These are phyloP conservation scores for Xylocopa sonorina DNA, from an alignment of 1,140 invertebrate species.

Conservation along the genomic window DNA sequence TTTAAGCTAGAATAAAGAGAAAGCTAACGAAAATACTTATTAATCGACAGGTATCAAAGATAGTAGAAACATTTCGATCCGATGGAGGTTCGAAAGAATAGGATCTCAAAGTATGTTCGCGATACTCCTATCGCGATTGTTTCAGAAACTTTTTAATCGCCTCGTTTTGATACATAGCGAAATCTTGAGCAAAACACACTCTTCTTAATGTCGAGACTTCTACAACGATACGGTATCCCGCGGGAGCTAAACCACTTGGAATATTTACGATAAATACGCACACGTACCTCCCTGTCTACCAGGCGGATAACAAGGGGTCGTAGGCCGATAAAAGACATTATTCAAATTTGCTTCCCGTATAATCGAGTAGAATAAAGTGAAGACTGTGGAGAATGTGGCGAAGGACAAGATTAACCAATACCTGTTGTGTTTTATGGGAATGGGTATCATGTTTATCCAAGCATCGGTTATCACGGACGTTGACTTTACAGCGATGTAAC, in stretches of 20 bases:
- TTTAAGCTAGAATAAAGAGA: no score
- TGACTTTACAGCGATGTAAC: no score
- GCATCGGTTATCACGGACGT: neutral
- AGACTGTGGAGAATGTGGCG: constrained; percentile 7
- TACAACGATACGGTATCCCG: constrained; percentile 68
- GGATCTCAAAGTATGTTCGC: neutral
- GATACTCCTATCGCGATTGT: constrained; percentile 23
- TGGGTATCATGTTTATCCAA: neutral
- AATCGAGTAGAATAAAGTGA: constrained; percentile 56
- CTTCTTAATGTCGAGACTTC: constrained; percentile 59
- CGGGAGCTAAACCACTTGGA: constrained; percentile 67
- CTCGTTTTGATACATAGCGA: constrained; percentile 56
- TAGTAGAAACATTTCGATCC: neutral
- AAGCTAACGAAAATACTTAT: constrained; percentile 11
- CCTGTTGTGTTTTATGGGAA: neutral
- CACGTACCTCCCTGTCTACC: constrained; percentile 54
- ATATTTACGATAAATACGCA: constrained; percentile 74
- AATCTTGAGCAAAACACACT: constrained; percentile 56
- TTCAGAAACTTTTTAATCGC: constrained; percentile 52
- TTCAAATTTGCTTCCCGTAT: constrained; percentile 75
- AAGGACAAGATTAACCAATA: neutral
- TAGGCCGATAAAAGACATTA: constrained; percentile 78
- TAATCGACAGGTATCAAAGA: neutral
- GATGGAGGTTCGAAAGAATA: neutral
- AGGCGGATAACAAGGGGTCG: constrained; percentile 61